Evolutionary conservation across 2,797 vertebrate genomes (phyloP).

Genomic region (Protosalanx chinensis): DNA sequence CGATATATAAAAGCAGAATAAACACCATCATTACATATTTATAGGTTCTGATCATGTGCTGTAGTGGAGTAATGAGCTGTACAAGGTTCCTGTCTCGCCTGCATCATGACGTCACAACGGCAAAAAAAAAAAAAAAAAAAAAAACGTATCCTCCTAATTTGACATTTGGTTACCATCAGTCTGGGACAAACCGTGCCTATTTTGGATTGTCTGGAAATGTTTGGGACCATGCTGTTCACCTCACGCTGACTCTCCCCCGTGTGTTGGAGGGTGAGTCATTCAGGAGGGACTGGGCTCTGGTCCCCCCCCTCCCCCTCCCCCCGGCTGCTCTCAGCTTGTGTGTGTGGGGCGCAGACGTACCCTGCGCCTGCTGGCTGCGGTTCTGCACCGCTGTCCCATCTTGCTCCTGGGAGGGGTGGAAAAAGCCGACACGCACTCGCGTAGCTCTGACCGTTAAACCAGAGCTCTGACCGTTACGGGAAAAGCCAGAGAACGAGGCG

Average conservation of each 20-base stretch:
- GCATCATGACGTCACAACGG: slow-evolving; percentile 34
- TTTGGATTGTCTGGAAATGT: slow-evolving; percentile 73
- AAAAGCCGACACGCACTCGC: slow-evolving; percentile 48
- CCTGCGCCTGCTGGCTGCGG: slow-evolving; percentile 57
- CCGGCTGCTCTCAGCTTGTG: slow-evolving; percentile 55
- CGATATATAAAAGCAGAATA: slow-evolving; percentile 31
- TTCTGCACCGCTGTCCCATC: slow-evolving; percentile 48
- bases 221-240: slow-evolving; percentile 46
- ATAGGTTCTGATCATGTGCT: slow-evolving; percentile 41
- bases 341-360: slow-evolving; percentile 55
- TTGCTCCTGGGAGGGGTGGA: slow-evolving; percentile 50
- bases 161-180: slow-evolving; percentile 70
- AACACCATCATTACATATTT: slow-evolving; percentile 49
- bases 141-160: slow-evolving; percentile 46
- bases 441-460: slow-evolving; percentile 48
- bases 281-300: slow-evolving; percentile 61
- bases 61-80: slow-evolving; percentile 30
- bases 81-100: slow-evolving; percentile 44
- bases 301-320: slow-evolving; percentile 28
- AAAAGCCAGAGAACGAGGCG: slow-evolving; percentile 54
- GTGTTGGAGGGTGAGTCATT: slow-evolving; percentile 67
- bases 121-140: neutral
- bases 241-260: slow-evolving; percentile 45
- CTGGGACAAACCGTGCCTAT: slow-evolving; percentile 56
- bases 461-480: slow-evolving; percentile 53